Evolutionary conservation across 2,113 vertebrate genomes (phyloP).

Genomic region (Erythrolamprus reginae): DNA sequence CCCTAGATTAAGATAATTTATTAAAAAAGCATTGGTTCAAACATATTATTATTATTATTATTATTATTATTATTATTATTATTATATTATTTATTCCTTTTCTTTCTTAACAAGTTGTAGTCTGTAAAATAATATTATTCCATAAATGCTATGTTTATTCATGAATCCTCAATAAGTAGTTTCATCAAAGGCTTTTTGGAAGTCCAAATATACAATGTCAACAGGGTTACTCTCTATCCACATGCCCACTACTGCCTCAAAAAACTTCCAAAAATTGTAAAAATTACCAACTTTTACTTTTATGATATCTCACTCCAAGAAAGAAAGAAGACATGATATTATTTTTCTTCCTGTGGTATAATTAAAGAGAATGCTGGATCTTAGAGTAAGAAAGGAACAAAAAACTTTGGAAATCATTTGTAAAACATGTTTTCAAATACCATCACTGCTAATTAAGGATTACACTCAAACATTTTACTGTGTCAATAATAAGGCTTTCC

Average conservation of each 20-base stretch:
- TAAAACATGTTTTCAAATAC: constrained; percentile 28
- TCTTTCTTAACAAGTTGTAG: neutral
- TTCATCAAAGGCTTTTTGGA: neutral
- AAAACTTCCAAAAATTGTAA: neutral
- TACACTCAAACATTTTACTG: constrained; percentile 52
- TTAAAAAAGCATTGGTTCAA: neutral
- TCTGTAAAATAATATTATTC: neutral
- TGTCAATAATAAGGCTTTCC: constrained; percentile 57
- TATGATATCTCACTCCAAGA: constrained; percentile 18
- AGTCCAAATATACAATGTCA: neutral
- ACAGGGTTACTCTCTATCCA: neutral
- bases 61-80: too few relatives aligned
- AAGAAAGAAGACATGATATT: constrained; percentile 22
- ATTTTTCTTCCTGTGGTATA: constrained; percentile 9
- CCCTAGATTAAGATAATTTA: neutral
- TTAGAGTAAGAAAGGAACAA: constrained; percentile 12
- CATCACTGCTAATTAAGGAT: constrained; percentile 41
- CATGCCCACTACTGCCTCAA: neutral
- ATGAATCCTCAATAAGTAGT: neutral
- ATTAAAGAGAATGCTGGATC: constrained; percentile 25
- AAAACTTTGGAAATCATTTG: constrained; percentile 20
- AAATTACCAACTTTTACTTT: neutral
- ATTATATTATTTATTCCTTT: neutral
- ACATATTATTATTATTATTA: too few relatives aligned
- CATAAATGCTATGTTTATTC: neutral